Conservation (phyloP, 2,888 invertebrate species). For the Anaspis maculata region DNA sequence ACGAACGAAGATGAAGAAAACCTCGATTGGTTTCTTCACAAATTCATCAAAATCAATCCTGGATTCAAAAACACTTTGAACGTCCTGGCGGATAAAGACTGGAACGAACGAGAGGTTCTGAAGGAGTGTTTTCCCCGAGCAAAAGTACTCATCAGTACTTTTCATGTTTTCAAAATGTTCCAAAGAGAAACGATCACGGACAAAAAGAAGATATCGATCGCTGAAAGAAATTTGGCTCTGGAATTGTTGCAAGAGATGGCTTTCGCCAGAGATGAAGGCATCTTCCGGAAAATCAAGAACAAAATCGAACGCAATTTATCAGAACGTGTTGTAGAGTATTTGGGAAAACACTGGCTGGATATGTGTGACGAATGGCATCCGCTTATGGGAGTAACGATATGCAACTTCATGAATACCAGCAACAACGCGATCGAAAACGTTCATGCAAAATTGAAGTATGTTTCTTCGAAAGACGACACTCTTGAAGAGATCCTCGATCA, state of each 20-base stretch:
- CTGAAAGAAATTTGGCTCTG: not conserved
- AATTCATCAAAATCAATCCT: not conserved
- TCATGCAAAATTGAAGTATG: not conserved
- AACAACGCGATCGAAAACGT: not conserved
- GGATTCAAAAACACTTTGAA: not conserved
- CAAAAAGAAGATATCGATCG: not conserved
- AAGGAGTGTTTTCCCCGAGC: conserved; percentile 1
- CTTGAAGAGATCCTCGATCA: not conserved
- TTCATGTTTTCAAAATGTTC: not conserved
- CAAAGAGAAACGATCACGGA: not conserved
- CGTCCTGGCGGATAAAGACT: not conserved
- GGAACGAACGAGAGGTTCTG: not conserved
- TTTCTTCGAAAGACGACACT: not conserved
- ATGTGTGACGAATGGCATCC: not conserved
- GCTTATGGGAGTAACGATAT: not conserved
- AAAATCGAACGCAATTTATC: not conserved
- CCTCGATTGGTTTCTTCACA: not conserved
- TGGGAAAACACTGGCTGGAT: not conserved
- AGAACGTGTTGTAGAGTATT: not conserved
- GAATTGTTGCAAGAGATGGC: not conserved
- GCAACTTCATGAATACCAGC: not conserved
- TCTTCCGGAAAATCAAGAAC: not conserved
- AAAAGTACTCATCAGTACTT: not conserved
- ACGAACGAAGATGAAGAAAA: conserved; percentile 1
- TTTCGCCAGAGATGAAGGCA: not conserved